Evolutionary conservation across 2,888 invertebrate genomes (phyloP).

Genomic region (Lapara coniferarum): DNA sequence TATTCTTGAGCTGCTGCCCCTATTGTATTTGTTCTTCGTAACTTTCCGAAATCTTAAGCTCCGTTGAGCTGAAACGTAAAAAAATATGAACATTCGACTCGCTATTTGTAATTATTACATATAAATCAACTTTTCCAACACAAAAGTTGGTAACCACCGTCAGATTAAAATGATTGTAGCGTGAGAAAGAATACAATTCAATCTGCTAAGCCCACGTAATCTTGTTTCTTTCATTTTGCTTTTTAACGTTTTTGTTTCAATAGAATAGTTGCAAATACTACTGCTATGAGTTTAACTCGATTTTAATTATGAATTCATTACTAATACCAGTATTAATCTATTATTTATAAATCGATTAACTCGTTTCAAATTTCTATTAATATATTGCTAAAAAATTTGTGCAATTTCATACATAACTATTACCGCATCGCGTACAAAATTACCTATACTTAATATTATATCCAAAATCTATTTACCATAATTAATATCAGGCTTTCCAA

Average conservation of each 20-base stretch:
- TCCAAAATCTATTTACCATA: neutral
- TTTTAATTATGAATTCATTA: slow-evolving; percentile 26
- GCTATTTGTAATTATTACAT: slow-evolving; percentile 14
- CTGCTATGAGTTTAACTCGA: slow-evolving; percentile 32
- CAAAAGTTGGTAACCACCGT: slow-evolving; percentile 7
- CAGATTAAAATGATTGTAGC: slow-evolving; percentile 37
- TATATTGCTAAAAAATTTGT: too few relatives aligned
- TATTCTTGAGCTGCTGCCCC: neutral
- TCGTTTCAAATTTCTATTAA: too few relatives aligned
- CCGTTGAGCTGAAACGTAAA: neutral
- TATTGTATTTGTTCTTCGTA: neutral
- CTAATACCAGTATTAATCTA: too few relatives aligned
- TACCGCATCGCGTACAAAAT: too few relatives aligned
- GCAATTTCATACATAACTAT: too few relatives aligned
- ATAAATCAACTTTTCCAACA: slow-evolving; percentile 22
- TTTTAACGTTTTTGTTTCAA: slow-evolving; percentile 47
- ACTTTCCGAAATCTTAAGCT: neutral
- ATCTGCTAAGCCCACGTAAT: slow-evolving; percentile 60
- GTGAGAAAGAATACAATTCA: slow-evolving; percentile 56
- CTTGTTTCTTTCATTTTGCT: slow-evolving; percentile 55
- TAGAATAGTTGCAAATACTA: slow-evolving; percentile 36
- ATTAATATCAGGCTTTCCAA: neutral
- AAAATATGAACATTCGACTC: neutral
- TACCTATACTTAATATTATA: too few relatives aligned
- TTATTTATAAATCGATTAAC: too few relatives aligned